phyloP scores from a whole-genome alignment of 2,888 invertebrate species.

The Cheilosia vernalis region DNA sequence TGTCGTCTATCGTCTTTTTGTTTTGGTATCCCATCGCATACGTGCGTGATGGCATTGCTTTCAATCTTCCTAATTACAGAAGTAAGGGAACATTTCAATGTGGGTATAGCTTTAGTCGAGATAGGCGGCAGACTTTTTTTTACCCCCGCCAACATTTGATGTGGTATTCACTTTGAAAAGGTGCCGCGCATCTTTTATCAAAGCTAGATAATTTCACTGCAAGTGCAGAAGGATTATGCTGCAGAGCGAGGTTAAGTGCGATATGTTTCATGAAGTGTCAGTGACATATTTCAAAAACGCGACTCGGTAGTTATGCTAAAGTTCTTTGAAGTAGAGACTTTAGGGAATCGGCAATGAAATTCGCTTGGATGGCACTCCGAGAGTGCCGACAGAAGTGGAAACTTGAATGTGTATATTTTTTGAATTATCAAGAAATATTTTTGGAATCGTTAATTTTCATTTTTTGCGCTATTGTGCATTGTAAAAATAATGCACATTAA shows the following conservation, averaged over 20 bases:
- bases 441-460: too few relatives aligned
- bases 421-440: too few relatives aligned
- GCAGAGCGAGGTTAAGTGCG: neutral
- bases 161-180: conserved; percentile 34
- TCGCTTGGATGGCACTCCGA: too few relatives aligned
- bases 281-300: conserved; percentile 6
- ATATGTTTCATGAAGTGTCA: conserved; percentile 8
- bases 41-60: conserved; percentile 34
- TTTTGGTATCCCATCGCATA: neutral
- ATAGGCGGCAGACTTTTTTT: conserved; percentile 1
- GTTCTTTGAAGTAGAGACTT: neutral
- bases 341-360: neutral
- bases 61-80: conserved; percentile 59
- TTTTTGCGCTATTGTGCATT: too few relatives aligned
- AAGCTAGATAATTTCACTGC: conserved; percentile 13
- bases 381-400: too few relatives aligned
- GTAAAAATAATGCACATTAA: too few relatives aligned
- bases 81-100: conserved; percentile 23
- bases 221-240: neutral
- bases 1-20: neutral
- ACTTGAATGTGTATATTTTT: too few relatives aligned
- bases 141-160: neutral
- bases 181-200: conserved; percentile 3
- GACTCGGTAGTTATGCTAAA: conserved; percentile 11
- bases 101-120: neutral